phyloP scores from a whole-genome alignment of 2,113 vertebrate species.

The Alosa alosa region DNA sequence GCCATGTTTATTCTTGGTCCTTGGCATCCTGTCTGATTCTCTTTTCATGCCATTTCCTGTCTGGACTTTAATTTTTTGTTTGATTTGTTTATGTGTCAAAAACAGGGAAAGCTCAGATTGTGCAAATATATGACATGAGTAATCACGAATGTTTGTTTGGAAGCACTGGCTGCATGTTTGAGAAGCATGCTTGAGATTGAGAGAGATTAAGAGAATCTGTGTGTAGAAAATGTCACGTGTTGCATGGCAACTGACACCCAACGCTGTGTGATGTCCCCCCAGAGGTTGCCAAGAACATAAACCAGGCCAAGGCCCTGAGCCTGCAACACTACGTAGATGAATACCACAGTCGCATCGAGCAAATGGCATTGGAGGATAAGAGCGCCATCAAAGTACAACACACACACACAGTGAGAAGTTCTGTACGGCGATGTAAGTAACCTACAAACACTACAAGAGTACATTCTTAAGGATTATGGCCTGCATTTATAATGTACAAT shows the following conservation, averaged over 20 bases:
- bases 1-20: constrained; percentile 25
- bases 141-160: background rate
- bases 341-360: constrained; percentile 58
- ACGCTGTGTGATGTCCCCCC: constrained; percentile 30
- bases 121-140: background rate
- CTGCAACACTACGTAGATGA: constrained; percentile 65
- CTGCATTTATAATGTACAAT: background rate
- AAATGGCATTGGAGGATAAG: constrained; percentile 38
- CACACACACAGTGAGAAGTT: background rate
- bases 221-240: background rate
- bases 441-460: background rate
- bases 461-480: background rate
- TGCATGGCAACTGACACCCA: background rate
- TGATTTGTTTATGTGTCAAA: constrained; percentile 37
- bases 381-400: background rate
- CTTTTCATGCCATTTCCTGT: constrained; percentile 12
- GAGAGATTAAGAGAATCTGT: background rate
- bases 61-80: constrained; percentile 23
- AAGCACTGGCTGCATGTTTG: background rate
- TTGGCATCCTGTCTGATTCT: constrained; percentile 25
- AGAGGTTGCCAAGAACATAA: constrained; percentile 75
- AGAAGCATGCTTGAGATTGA: background rate
- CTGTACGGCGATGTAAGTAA: background rate
- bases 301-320: constrained; percentile 66
- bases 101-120: background rate